Percentiles rank a stretch among this genome's conserved stretches.
These are phyloP conservation scores for Zosterops pallidus DNA, from an alignment of 2,113 vertebrate species.

Conservation along the genomic window DNA sequence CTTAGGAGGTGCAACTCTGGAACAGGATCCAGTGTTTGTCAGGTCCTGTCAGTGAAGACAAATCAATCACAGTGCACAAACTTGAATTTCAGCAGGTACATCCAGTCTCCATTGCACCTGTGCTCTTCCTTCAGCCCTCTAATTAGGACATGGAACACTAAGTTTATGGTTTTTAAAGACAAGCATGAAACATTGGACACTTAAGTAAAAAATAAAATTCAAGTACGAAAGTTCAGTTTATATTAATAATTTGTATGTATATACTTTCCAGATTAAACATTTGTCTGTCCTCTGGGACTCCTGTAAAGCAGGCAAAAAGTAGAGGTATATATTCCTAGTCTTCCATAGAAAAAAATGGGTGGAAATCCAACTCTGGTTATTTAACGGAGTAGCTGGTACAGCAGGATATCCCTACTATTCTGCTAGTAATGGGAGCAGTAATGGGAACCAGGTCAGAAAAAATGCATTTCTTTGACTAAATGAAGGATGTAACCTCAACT, in stretches of 20 bases:
- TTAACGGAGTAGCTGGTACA: background rate
- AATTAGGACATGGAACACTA: background rate
- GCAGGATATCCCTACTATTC: slow-evolving; percentile 5
- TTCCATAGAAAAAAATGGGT: background rate
- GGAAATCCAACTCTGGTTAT: background rate
- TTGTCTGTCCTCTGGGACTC: background rate
- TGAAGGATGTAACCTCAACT: slow-evolving; percentile 15
- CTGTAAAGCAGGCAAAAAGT: background rate
- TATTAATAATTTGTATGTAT: background rate
- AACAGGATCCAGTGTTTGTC: slow-evolving; percentile 16
- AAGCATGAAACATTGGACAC: background rate
- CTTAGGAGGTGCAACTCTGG: slow-evolving; percentile 12
- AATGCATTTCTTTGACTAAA: slow-evolving; percentile 24
- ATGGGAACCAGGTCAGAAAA: background rate
- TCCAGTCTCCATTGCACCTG: slow-evolving; percentile 7
- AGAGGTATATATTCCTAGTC: background rate
- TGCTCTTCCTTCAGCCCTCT: background rate
- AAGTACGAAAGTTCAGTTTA: background rate
- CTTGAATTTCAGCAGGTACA: slow-evolving; percentile 19
- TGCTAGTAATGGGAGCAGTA: slow-evolving; percentile 8
- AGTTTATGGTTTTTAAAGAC: background rate
- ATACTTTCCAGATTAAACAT: background rate
- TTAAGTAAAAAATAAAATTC: background rate
- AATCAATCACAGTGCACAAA: slow-evolving; percentile 21
- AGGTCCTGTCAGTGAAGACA: background rate